Percentiles rank a stretch among this genome's conserved stretches.
These are phyloP conservation scores for Orussus abietinus DNA, from an alignment of 1,140 invertebrate species.

Conservation along the genomic window DNA sequence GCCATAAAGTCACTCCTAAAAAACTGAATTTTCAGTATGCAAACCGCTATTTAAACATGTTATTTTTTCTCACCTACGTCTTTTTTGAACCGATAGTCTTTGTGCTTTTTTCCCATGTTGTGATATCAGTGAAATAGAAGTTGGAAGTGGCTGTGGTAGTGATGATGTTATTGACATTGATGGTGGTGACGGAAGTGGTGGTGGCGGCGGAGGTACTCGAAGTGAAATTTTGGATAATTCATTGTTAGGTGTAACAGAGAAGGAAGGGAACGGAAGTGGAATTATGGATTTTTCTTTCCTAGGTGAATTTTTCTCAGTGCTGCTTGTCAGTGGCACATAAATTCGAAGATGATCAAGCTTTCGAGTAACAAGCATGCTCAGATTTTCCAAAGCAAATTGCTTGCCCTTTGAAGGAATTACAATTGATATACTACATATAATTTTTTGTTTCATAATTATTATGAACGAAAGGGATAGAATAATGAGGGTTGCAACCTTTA, in stretches of 20 bases:
- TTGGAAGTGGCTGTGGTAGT: not conserved
- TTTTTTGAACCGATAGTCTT: conserved; percentile 6
- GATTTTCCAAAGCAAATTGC: conserved; percentile 31
- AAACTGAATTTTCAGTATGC: too few relatives aligned
- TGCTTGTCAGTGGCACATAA: not conserved
- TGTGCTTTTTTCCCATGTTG: conserved; percentile 3
- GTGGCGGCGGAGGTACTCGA: conserved; percentile 13
- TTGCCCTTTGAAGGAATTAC: conserved; percentile 29
- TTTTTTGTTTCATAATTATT: conserved; percentile 3
- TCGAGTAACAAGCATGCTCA: conserved; percentile 22
- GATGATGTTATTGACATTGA: too few relatives aligned
- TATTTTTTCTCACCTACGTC: conserved; percentile 7
- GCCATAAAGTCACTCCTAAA: not conserved
- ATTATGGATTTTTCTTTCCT: conserved; percentile 13
- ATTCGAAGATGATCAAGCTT: conserved; percentile 14
- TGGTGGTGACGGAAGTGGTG: too few relatives aligned
- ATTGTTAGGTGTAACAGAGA: conserved; percentile 1
- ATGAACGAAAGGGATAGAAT: too few relatives aligned
- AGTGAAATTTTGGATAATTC: conserved; percentile 11
- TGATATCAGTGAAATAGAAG: not conserved
- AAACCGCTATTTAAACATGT: not conserved
- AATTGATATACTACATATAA: conserved; percentile 2
- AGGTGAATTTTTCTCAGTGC: conserved; percentile 1
- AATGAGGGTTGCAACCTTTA: conserved; percentile 25
- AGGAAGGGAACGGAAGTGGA: conserved; percentile 10